Percentiles rank a stretch among this genome's conserved stretches.
Conservation (phyloP, 2,888 invertebrate species). For the Trichacis sp. region DNA sequence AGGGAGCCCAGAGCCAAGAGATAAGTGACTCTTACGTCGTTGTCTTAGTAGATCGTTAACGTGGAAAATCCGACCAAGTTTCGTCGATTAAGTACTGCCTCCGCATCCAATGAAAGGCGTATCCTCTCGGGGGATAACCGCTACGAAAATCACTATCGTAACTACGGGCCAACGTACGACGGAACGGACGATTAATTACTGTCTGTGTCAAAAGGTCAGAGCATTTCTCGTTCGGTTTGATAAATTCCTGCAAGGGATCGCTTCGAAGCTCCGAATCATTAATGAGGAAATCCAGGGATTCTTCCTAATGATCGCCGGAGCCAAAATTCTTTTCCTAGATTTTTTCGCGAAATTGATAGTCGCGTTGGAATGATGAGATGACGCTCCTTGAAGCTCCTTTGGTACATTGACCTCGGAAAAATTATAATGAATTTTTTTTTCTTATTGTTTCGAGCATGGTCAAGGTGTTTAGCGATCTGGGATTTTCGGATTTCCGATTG, state of each 20-base stretch:
- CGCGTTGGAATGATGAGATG: too few species aligned
- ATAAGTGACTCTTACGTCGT: slow-evolving; percentile 26
- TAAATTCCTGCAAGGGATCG: slow-evolving; percentile 10
- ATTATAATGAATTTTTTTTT: too few species aligned
- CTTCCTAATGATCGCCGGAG: too few species aligned
- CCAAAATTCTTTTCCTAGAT: too few species aligned
- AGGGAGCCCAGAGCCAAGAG: neutral
- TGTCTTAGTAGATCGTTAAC: slow-evolving; percentile 18
- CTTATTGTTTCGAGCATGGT: too few species aligned
- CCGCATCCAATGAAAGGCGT: slow-evolving; percentile 23
- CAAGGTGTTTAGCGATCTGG: too few species aligned
- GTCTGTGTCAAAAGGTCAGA: slow-evolving; percentile 47
- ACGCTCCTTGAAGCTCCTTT: too few species aligned
- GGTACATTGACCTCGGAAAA: too few species aligned
- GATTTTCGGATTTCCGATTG: too few species aligned
- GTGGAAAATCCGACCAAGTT: slow-evolving; percentile 17
- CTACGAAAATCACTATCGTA: slow-evolving; percentile 33
- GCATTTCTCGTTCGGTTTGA: slow-evolving; percentile 28
- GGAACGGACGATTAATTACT: slow-evolving; percentile 51
- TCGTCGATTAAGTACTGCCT: slow-evolving; percentile 23
- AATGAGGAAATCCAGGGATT: neutral
- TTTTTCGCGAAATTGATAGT: too few species aligned
- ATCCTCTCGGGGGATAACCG: slow-evolving; percentile 29
- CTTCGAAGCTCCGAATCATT: neutral
- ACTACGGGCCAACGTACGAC: slow-evolving; percentile 24